Conservation (phyloP, 92 coral and sea anemone genomes). For the Porites rus region DNA sequence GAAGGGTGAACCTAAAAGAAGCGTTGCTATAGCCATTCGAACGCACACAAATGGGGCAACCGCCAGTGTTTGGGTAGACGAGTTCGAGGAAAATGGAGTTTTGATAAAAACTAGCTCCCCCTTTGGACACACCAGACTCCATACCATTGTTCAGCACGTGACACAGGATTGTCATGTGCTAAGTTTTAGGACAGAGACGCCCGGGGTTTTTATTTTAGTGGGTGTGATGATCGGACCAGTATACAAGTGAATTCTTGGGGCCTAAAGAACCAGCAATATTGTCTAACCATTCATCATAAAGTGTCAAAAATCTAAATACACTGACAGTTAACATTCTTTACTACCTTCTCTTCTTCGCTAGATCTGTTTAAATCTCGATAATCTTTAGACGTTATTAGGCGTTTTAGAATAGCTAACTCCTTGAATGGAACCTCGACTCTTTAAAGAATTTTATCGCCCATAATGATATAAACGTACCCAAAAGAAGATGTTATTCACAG, state of each 20-base stretch:
- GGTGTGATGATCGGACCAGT: slow-evolving; percentile 64
- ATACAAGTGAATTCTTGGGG: not conserved
- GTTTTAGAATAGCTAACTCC: too few relatives aligned
- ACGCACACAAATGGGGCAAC: slow-evolving; percentile 48
- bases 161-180: slow-evolving; percentile 57
- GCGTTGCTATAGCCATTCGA: slow-evolving; percentile 53
- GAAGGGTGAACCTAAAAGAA: slow-evolving; percentile 14
- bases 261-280: too few relatives aligned
- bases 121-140: slow-evolving; percentile 40
- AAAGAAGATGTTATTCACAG: too few relatives aligned
- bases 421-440: too few relatives aligned
- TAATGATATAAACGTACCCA: too few relatives aligned
- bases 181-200: slow-evolving; percentile 37
- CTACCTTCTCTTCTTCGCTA: too few relatives aligned
- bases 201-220: slow-evolving; percentile 44
- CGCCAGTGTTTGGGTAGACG: slow-evolving; percentile 62
- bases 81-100: slow-evolving; percentile 42
- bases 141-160: slow-evolving; percentile 33
- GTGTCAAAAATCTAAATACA: too few relatives aligned
- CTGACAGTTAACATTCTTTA: too few relatives aligned
- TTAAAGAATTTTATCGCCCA: too few relatives aligned
- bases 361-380: too few relatives aligned
- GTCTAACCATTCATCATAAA: too few relatives aligned
- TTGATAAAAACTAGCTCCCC: slow-evolving; percentile 17
- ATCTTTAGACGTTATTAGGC: too few relatives aligned